Base-by-base conservation (phyloP, 2,888 invertebrate species). In the Volucella inanis region DNA sequence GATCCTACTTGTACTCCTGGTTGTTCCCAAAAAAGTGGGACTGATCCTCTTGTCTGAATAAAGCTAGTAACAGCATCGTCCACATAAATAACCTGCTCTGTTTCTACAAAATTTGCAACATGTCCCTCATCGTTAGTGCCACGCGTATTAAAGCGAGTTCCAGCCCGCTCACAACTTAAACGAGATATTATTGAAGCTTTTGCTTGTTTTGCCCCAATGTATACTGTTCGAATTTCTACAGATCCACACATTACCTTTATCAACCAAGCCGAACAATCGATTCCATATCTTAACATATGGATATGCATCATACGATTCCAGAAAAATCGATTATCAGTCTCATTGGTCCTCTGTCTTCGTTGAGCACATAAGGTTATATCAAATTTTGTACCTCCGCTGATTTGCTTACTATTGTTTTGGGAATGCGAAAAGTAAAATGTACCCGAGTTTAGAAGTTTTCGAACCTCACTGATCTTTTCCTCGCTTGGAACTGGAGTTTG, bases 81-180 rank as follows among this genome's bases (percentile, higher is more conserved):
- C 89, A 97, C 94, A 90, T 95, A 97, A 88, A 98, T 96, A 14
- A 98, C 97, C 93, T 99, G 99, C 93, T 99, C 99, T 0, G 99
- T 99, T 94, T 99, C 99, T 39, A 99, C 99, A 94, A 99, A 99
- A 93, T 99, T 99, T 1, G 99, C 99, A 14, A 99, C 99, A 93
- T 98, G 97, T 0, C 99, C 99, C 91, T 98, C 98, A 93, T 99
- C 99, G 92, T 99, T 99, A 87, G 97, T 97, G n/a, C 99, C 99
- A 87, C 99, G 94, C 0, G 99, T 99, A 93, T 99, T 99, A 91
- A 99, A 99, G 92, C 97, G 94, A 31, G 99, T 99, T 39, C 99
- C 99, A 72, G 99, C 99, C 88, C 99, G 94, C 93, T 99, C 99
- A 93, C 98, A 99, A 91, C 98, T 98, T 41, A 99, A 94, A 81